Base-by-base conservation (phyloP, 2,797 vertebrate species). In the Esox masquinongy region DNA sequence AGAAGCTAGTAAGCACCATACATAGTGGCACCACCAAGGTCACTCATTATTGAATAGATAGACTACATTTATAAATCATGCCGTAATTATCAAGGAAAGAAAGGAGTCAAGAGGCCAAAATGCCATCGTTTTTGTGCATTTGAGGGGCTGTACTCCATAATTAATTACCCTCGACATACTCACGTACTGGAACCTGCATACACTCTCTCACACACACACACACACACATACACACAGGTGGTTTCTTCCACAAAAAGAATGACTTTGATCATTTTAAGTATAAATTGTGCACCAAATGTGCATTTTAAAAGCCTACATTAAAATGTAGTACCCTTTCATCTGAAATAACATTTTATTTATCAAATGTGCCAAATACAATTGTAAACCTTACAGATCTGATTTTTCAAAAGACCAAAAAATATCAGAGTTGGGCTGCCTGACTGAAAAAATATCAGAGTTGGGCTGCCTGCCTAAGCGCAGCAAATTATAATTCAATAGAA, bases 81-180 rank as follows among this genome's bases (percentile, higher is more conserved):
- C 81, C 83, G 83, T 92, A 92, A 93, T 93, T 93, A 93, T 92
- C 82, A 91, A 91, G 90, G 78, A n/a, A 67, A 70, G 79, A 80
- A 77, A 87, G 75, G 50, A 86, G 85, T 76, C 71, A 77, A 77
- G 70, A 81, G 75, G 86, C 81, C 79, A 84, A 85, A 61, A 85
- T 79, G 79, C 77, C 69, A 77, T 78, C 12, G 81, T 87, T 88
- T 90, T 82, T 79, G 73, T 77, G 73, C 75, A 78, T 82, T 79
- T 78, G 85, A 89, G 88, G 81, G 64, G 31, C 72, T 86, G 36
- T 77, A 31, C 72, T 76, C 43, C 75, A 36, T 85, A 81, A 86
- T 86, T 88, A 89, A 91, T 92, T 88, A 87, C 86, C 84, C 77
- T 36, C 71, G 74, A 73, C 80, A 84, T 75, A 47, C 9, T 50